These are phyloP conservation scores for Darevskia nairensis DNA, from an alignment of 2,797 vertebrate genomes.

Conservation along the genomic window DNA sequence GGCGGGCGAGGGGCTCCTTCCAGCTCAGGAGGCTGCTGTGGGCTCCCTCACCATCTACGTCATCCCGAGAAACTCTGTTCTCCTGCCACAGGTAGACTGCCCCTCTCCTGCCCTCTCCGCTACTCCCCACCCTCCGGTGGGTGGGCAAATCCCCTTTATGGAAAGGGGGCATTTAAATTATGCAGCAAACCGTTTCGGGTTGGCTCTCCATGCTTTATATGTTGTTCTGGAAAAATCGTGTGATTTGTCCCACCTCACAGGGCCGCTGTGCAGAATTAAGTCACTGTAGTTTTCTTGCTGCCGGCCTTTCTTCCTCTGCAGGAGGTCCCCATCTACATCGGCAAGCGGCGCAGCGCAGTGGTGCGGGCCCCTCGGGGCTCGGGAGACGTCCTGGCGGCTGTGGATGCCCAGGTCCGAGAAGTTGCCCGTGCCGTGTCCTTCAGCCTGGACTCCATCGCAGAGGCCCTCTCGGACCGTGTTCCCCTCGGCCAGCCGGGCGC, in stretches of 20 bases:
- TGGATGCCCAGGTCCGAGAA: slow-evolving; percentile 79
- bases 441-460: slow-evolving; percentile 83
- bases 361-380: slow-evolving; percentile 77
- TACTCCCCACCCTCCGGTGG: no score
- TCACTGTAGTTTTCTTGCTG: not conserved
- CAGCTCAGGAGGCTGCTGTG: slow-evolving; percentile 77
- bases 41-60: slow-evolving; percentile 91
- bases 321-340: slow-evolving; percentile 83
- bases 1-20: slow-evolving; percentile 83
- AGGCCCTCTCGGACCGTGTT: slow-evolving; percentile 87
- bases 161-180: no score
- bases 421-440: slow-evolving; percentile 91
- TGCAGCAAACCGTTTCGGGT: no score
- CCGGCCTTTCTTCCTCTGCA: slow-evolving; percentile 42
- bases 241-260: not conserved
- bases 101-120: not conserved
- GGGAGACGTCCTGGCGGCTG: slow-evolving; percentile 75
- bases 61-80: slow-evolving; percentile 82
- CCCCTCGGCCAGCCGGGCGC: slow-evolving; percentile 81
- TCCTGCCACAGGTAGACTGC: slow-evolving; percentile 86
- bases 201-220: no score
- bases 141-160: no score
- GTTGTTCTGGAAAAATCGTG: no score
- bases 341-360: slow-evolving; percentile 86
- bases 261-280: not conserved